phyloP scores from a whole-genome alignment of 2,888 invertebrate genomes.

The Apodemia mormo region DNA sequence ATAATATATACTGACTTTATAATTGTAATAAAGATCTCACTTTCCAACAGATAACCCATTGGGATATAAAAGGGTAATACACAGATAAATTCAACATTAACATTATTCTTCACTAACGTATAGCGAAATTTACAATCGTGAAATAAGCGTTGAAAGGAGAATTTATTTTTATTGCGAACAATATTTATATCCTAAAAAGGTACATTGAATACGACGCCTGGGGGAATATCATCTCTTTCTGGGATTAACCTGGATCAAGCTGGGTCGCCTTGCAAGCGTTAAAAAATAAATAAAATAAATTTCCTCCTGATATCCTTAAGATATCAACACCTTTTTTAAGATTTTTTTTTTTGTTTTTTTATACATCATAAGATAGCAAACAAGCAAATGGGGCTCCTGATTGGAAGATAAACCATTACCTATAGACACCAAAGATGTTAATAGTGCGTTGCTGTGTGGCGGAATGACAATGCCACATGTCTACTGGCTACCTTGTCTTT shows the following conservation, averaged over 20 bases:
- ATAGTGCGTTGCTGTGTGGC: too few relatives aligned
- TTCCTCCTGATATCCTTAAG: not conserved
- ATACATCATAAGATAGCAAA: too few relatives aligned
- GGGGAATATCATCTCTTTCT: slow-evolving; percentile 27
- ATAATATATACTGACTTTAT: not conserved
- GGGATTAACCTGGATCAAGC: slow-evolving; percentile 27
- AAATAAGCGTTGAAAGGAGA: slow-evolving; percentile 13
- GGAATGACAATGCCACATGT: too few relatives aligned
- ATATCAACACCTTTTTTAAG: not conserved
- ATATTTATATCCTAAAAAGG: slow-evolving; percentile 13
- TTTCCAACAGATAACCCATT: not conserved
- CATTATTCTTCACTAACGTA: slow-evolving; percentile 14
- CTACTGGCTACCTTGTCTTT: too few relatives aligned
- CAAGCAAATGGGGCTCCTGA: too few relatives aligned
- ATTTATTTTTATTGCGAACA: slow-evolving; percentile 15
- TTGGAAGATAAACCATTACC: too few relatives aligned
- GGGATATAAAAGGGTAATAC: not conserved
- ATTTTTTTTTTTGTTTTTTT: too few relatives aligned
- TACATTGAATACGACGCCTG: slow-evolving; percentile 19
- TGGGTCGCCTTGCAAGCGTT: slow-evolving; percentile 18
- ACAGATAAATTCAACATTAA: not conserved
- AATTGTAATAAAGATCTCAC: not conserved
- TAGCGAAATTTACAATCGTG: slow-evolving; percentile 8
- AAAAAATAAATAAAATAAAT: slow-evolving; percentile 3
- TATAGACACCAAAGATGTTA: too few relatives aligned